Evolutionary conservation across 2,888 invertebrate species (phyloP).

Genomic region (Nasonovia ribisnigri): DNA sequence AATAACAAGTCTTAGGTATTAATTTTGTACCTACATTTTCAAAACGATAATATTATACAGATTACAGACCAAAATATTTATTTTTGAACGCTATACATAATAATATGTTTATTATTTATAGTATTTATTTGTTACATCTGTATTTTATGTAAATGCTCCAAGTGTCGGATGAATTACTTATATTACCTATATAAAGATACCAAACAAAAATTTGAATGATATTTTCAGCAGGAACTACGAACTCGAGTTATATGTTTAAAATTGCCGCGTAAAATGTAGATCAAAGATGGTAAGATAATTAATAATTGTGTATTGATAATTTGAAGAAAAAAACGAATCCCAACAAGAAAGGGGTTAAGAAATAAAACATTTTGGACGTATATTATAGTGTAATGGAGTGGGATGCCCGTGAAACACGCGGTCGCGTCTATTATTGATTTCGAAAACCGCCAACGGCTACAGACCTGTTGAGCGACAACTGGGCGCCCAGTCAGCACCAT

Average conservation of each 20-base stretch:
- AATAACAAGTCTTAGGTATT: not conserved
- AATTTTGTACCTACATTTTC: not conserved
- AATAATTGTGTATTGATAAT: not conserved
- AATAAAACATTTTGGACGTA: not conserved
- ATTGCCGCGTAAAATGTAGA: not conserved
- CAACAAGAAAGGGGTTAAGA: slow-evolving; percentile 26
- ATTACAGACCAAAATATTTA: not conserved
- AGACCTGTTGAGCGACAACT: slow-evolving; percentile 48
- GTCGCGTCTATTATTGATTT: slow-evolving; percentile 24
- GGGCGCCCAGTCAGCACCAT: not conserved
- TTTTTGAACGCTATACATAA: not conserved
- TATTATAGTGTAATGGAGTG: not conserved
- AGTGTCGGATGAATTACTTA: not conserved
- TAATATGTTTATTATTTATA: not conserved
- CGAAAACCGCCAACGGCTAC: not conserved
- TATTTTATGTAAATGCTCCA: not conserved
- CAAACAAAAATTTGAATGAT: too few species aligned
- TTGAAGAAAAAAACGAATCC: not conserved
- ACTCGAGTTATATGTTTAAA: not conserved
- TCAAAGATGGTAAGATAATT: not conserved
- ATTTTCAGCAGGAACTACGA: not conserved
- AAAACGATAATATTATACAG: not conserved
- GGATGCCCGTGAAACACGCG: slow-evolving; percentile 24
- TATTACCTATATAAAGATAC: too few species aligned
- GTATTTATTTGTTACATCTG: too few species aligned